Percentiles rank a stretch among this genome's conserved stretches.
Evolutionary conservation across 2,888 invertebrate species (phyloP).

Genomic region (Sarcophaga carnaria): DNA sequence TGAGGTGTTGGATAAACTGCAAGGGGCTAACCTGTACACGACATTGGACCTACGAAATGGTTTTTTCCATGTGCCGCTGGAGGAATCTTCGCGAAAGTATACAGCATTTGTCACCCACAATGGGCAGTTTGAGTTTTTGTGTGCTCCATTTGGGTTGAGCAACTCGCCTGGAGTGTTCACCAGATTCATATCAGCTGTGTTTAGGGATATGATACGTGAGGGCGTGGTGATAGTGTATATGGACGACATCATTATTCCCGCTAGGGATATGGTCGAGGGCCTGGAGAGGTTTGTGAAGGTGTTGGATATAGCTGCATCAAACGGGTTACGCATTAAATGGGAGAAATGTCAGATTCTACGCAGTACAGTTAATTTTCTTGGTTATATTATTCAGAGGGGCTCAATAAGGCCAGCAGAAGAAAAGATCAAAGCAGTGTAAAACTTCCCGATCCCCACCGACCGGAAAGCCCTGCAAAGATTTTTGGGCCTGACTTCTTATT

Average conservation of each 20-base stretch:
- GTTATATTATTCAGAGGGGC: slow-evolving; percentile 54
- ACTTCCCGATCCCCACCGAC: slow-evolving; percentile 47
- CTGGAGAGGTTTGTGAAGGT: slow-evolving; percentile 12
- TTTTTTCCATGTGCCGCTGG: too few species aligned
- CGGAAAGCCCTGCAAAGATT: slow-evolving; percentile 56
- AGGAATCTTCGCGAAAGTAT: too few species aligned
- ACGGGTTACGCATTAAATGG: slow-evolving; percentile 54
- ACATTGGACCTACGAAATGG: too few species aligned
- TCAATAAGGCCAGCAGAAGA: slow-evolving; percentile 50
- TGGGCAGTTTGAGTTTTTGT: slow-evolving; percentile 58
- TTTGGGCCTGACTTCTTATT: slow-evolving; percentile 59
- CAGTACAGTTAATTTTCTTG: slow-evolving; percentile 36
- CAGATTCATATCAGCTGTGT: background rate
- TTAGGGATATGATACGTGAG: background rate
- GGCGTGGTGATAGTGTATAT: slow-evolving; percentile 9
- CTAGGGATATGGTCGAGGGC: slow-evolving; percentile 50
- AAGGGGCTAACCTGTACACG: too few species aligned
- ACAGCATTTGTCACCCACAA: too few species aligned
- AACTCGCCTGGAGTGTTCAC: slow-evolving; percentile 20
- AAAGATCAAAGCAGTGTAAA: slow-evolving; percentile 43
- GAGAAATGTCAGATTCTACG: slow-evolving; percentile 60
- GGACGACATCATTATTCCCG: slow-evolving; percentile 55
- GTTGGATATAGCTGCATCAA: slow-evolving; percentile 28
- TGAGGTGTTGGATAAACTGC: too few species aligned
- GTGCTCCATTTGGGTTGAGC: slow-evolving; percentile 51